phyloP scores from a whole-genome alignment of 2,113 vertebrate genomes.

The Trogon melanurus region DNA sequence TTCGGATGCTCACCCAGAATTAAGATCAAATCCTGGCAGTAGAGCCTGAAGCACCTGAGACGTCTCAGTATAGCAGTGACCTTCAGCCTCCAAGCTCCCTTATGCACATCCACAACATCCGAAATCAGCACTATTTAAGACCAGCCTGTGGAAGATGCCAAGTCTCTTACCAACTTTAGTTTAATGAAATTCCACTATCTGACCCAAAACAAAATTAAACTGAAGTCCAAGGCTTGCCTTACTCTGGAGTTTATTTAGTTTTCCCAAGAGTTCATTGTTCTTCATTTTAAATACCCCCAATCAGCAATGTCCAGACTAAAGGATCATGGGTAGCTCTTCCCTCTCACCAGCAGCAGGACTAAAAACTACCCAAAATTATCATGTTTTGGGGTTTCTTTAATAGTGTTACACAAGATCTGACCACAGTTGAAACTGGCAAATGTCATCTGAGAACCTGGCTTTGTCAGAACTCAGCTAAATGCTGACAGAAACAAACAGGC shows the following conservation, averaged over 20 bases:
- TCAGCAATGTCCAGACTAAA: too few species aligned
- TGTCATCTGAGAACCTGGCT: background rate
- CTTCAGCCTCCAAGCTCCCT: background rate
- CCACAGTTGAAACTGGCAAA: background rate
- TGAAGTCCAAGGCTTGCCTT: background rate
- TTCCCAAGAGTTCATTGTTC: background rate
- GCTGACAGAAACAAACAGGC: background rate
- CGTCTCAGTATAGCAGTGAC: background rate
- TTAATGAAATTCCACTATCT: background rate
- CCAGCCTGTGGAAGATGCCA: background rate
- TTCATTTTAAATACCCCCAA: background rate
- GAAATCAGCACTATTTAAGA: background rate
- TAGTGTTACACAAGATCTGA: background rate
- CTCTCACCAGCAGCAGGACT: too few species aligned
- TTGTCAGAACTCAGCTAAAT: background rate
- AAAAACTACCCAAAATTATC: too few species aligned
- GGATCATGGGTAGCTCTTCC: too few species aligned
- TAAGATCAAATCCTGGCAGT: background rate
- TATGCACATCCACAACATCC: accelerated
- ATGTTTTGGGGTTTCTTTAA: too few species aligned
- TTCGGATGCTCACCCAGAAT: background rate
- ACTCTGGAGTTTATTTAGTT: background rate
- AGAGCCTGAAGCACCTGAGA: background rate
- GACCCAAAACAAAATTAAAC: background rate
- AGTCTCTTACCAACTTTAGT: background rate